Percentiles rank a stretch among this genome's conserved stretches.
phyloP scores from a whole-genome alignment of 2,113 vertebrate genomes.

The Megalops atlanticus region DNA sequence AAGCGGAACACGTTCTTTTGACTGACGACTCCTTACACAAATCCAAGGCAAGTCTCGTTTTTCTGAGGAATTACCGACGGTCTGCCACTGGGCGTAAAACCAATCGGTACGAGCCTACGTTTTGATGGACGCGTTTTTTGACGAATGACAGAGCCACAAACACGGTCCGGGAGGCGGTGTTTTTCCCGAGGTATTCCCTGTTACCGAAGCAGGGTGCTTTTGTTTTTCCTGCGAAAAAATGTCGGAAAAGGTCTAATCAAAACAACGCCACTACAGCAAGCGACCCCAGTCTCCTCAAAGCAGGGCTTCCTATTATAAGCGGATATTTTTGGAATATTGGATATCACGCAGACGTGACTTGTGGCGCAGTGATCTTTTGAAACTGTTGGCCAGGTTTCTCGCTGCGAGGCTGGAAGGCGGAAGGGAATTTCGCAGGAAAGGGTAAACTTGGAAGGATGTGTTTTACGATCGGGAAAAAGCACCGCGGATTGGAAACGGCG shows the following conservation, averaged over 20 bases:
- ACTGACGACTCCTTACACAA: constrained; percentile 17
- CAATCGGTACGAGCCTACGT: neutral
- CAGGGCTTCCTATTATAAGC: neutral
- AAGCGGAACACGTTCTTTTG: neutral
- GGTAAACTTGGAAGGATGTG: constrained; percentile 50
- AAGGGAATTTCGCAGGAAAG: constrained; percentile 49
- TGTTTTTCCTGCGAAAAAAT: constrained; percentile 62
- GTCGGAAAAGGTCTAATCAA: constrained; percentile 27
- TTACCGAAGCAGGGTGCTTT: constrained; percentile 62
- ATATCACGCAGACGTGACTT: neutral
- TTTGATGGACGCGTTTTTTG: neutral
- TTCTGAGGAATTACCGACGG: neutral
- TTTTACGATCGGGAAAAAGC: constrained; percentile 43
- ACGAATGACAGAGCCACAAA: constrained; percentile 55
- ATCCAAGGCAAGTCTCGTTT: constrained; percentile 10
- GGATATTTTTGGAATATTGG: neutral
- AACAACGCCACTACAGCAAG: neutral
- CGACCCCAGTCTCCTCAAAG: neutral
- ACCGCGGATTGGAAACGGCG: neutral
- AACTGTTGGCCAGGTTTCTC: neutral
- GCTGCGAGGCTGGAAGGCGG: constrained; percentile 42
- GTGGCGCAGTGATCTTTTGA: neutral
- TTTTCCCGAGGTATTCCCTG: constrained; percentile 41
- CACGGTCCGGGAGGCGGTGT: constrained; percentile 49
- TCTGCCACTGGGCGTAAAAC: neutral